phyloP scores from a whole-genome alignment of 2,797 vertebrate species.

The Zalophus californianus region DNA sequence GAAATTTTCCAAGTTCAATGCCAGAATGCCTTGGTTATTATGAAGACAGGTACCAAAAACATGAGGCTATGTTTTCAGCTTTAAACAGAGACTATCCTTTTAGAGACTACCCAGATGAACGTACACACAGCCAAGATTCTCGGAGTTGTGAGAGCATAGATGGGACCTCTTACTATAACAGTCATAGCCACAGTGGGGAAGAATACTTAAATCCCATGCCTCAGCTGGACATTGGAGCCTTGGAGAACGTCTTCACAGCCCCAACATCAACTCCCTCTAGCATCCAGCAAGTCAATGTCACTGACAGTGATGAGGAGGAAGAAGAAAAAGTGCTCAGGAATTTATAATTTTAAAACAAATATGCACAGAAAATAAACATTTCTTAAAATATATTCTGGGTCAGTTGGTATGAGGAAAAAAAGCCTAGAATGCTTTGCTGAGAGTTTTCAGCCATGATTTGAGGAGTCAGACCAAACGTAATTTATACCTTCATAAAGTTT shows the following conservation, averaged over 20 bases:
- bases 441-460: conserved; percentile 75
- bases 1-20: conserved; percentile 84
- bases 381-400: conserved; percentile 83
- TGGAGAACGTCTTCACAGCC: conserved; percentile 86
- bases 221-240: conserved; percentile 77
- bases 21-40: conserved; percentile 84
- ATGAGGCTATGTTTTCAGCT: conserved; percentile 83
- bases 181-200: conserved; percentile 77
- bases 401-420: conserved; percentile 78
- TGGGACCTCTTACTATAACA: conserved; percentile 75
- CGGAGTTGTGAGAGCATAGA: conserved; percentile 76
- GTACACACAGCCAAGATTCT: conserved; percentile 65
- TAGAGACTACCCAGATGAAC: conserved; percentile 78
- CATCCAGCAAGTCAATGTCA: conserved; percentile 85
- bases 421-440: conserved; percentile 59
- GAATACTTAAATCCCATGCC: conserved; percentile 80
- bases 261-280: conserved; percentile 81
- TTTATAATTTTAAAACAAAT: conserved; percentile 85
- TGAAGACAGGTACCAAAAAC: conserved; percentile 85
- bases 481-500: conserved; percentile 64
- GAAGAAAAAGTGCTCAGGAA: conserved; percentile 88
- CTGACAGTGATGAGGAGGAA: conserved; percentile 88
- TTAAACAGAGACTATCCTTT: conserved; percentile 84
- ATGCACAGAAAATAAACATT: conserved; percentile 84
- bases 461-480: conserved; percentile 51